Conservation (phyloP, 2,113 vertebrate species). For the Gavia stellata region DNA sequence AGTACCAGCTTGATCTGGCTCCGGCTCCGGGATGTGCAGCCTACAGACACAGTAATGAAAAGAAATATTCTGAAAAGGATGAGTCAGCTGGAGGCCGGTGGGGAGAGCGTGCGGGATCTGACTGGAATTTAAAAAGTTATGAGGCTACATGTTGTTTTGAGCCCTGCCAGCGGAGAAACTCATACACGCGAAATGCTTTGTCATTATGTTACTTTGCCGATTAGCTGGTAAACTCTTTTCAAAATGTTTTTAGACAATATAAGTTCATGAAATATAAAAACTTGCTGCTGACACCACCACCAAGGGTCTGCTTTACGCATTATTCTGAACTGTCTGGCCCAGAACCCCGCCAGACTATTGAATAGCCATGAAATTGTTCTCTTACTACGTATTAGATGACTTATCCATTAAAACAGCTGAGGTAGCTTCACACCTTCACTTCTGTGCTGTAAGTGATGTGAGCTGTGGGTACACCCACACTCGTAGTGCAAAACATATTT, state of each 20-base stretch:
- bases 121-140: constrained; percentile 58
- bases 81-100: constrained; percentile 56
- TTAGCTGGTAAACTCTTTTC: constrained; percentile 11
- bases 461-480: neutral
- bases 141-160: constrained; percentile 30
- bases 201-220: constrained; percentile 8
- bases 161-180: constrained; percentile 10
- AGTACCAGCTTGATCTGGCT: constrained; percentile 9
- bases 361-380: neutral
- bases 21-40: neutral
- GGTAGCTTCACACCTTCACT: neutral
- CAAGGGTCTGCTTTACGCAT: fast-evolving
- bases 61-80: constrained; percentile 62
- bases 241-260: constrained; percentile 40
- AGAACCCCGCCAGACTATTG: neutral
- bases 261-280: neutral
- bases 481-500: neutral
- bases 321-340: neutral
- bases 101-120: neutral
- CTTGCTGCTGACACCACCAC: neutral
- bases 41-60: constrained; percentile 37
- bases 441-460: neutral
- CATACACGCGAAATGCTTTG: neutral
- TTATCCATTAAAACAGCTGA: neutral
- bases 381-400: neutral